Base-by-base conservation (phyloP, 1,140 invertebrate genomes). In the Psilanteris sp. region DNA sequence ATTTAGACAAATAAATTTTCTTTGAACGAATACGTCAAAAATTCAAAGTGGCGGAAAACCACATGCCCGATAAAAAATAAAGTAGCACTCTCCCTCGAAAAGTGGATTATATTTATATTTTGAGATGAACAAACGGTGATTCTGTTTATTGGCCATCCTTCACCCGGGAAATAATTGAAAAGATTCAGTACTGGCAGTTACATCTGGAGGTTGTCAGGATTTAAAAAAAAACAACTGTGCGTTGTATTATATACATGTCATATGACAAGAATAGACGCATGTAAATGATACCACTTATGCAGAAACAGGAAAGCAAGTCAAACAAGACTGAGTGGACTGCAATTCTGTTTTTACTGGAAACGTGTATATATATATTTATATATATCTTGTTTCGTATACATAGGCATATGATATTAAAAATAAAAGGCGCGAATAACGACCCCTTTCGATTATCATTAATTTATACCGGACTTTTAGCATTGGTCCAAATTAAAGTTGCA, bases 141-240 rank as follows among this genome's bases (percentile, higher is more conserved):
- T 39, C 31, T 18, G 48, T 62, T 71, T 71, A 71, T 71, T 71
- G 41, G 48, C 22, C 24, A 24, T 71, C 44, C 54, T 46, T 54
- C 44, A 7, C 10, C 5, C 9, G 54, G 46, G 29, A 52, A 61
- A 70, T 71, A 54, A 62, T 59, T 54, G 46, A 71, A 71, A 61
- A 11, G 13, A 46, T 7, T 66, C 29, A 11, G 10, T 31, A 18
- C 34, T 39, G 52, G 32, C 31, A 57, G 22, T 10, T n/a, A 14
- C 36, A 34, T 70, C 66, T 70, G 66, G 66, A 59, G 61, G 32
- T 70, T 52, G 54, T 70, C 54, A 37, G 13, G 66, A 36, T 52
- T 43, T 26, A 18, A 70, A 52, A 70, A 59, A 52, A 13, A 20
- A 11, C 54, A 61, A 44, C 54, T 70, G 66, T 36, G 36, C 29